phyloP scores from a whole-genome alignment of 2,797 vertebrate genomes.

The Phrynocephalus vlangalii region DNA sequence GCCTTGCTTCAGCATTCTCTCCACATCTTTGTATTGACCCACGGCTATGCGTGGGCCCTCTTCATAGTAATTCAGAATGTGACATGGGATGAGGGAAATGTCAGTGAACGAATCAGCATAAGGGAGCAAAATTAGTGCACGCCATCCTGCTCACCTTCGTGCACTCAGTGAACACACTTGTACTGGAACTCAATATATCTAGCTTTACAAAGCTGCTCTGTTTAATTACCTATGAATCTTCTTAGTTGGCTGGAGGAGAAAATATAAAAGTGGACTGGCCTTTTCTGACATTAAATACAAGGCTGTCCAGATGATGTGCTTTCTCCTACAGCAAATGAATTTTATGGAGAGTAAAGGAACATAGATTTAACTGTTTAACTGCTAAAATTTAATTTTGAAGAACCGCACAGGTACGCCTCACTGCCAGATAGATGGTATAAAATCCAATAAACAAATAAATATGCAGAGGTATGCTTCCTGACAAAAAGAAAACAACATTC shows the following conservation, averaged over 20 bases:
- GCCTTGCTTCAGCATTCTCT: background rate
- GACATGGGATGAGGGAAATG: background rate
- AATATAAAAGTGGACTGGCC: background rate
- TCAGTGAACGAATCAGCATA: background rate
- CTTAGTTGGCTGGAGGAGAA: background rate
- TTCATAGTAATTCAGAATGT: background rate
- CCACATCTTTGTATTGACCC: no score
- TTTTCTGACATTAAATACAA: background rate
- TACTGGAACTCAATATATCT: background rate
- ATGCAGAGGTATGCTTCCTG: no score
- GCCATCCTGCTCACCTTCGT: background rate
- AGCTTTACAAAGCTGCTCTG: background rate
- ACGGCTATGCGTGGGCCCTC: no score
- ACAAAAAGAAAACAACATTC: no score
- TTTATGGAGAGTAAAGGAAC: background rate
- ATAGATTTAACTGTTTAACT: background rate
- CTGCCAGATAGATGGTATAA: no score
- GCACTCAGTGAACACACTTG: background rate
- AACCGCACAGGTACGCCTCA: no score
- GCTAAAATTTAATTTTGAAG: background rate
- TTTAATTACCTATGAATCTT: background rate
- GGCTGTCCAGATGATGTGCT: background rate
- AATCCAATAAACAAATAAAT: no score
- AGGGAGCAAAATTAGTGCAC: background rate
- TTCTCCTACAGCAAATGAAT: background rate